phyloP scores from a whole-genome alignment of 2,113 vertebrate species.

The Archilochus colubris region DNA sequence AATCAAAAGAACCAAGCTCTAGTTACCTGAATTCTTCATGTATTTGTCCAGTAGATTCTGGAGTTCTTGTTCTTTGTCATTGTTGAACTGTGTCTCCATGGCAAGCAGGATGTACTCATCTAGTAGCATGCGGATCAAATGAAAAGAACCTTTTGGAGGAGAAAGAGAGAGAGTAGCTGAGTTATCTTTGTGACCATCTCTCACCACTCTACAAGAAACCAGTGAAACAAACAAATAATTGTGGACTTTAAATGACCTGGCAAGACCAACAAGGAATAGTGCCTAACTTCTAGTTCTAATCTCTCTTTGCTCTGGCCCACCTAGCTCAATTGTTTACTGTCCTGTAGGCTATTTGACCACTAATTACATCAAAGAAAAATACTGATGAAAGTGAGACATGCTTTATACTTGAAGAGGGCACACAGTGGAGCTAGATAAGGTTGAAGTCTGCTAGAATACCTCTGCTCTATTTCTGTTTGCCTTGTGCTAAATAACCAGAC shows the following conservation, averaged over 20 bases:
- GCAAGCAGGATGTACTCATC: constrained; percentile 97
- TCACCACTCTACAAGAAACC: constrained; percentile 74
- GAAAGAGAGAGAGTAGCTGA: constrained; percentile 38
- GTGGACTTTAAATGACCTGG: constrained; percentile 83
- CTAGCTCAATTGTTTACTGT: constrained; percentile 80
- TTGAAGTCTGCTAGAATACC: constrained; percentile 69
- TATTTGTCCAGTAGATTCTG: constrained; percentile 97
- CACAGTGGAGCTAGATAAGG: constrained; percentile 84
- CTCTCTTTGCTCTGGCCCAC: constrained; percentile 78
- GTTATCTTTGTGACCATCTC: constrained; percentile 84
- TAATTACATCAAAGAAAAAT: constrained; percentile 85
- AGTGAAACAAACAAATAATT: constrained; percentile 82
- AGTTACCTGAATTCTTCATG: constrained; percentile 95
- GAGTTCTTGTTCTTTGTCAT: constrained; percentile 97
- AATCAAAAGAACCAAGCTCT: neutral
- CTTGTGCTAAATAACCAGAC: constrained; percentile 74
- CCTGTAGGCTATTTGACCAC: constrained; percentile 77
- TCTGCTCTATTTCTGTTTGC: constrained; percentile 73
- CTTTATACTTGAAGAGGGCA: constrained; percentile 82
- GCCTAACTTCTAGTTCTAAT: constrained; percentile 76
- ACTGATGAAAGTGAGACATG: constrained; percentile 83
- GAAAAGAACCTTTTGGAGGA: constrained; percentile 89
- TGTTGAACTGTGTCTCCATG: constrained; percentile 98
- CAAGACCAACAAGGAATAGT: constrained; percentile 78
- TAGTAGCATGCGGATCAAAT: constrained; percentile 96